A percentile compares a stretch with the other conserved stretches of the same genome.
Evolutionary conservation across 2,113 vertebrate species (phyloP).

Genomic region (Odontophorus gujanensis): DNA sequence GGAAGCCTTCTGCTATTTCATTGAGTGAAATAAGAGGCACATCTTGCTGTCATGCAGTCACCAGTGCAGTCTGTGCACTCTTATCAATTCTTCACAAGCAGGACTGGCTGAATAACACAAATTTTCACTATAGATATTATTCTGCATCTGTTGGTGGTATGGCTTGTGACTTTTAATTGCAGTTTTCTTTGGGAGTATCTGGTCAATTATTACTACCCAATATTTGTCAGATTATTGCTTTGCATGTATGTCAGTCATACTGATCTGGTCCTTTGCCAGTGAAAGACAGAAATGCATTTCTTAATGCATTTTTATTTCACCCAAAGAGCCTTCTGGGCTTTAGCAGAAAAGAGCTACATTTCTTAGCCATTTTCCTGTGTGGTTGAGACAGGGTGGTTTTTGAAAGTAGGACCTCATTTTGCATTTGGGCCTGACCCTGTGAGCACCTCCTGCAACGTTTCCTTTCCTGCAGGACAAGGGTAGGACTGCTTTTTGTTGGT

Average conservation of each 20-base stretch:
- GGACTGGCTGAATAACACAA: neutral
- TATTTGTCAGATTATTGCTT: neutral
- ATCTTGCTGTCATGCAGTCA: neutral
- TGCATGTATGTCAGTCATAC: neutral
- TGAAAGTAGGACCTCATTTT: neutral
- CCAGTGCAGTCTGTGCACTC: neutral
- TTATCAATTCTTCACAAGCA: neutral
- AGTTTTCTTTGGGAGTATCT: neutral
- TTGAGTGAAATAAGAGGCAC: neutral
- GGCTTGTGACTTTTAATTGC: conserved; percentile 2
- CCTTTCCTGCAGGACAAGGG: neutral
- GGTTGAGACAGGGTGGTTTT: neutral
- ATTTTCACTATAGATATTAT: neutral
- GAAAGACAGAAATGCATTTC: neutral
- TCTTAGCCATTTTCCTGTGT: neutral
- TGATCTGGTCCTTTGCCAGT: neutral
- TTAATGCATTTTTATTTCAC: neutral
- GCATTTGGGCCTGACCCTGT: neutral
- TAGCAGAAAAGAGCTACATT: neutral
- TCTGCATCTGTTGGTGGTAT: neutral
- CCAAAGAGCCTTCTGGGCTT: neutral
- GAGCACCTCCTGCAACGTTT: neutral
- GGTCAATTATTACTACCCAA: neutral
- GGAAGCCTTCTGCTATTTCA: neutral
- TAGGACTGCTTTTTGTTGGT: neutral